Evolutionary conservation across 1,140 invertebrate genomes (phyloP).

Genomic region (Cylas formicarius): DNA sequence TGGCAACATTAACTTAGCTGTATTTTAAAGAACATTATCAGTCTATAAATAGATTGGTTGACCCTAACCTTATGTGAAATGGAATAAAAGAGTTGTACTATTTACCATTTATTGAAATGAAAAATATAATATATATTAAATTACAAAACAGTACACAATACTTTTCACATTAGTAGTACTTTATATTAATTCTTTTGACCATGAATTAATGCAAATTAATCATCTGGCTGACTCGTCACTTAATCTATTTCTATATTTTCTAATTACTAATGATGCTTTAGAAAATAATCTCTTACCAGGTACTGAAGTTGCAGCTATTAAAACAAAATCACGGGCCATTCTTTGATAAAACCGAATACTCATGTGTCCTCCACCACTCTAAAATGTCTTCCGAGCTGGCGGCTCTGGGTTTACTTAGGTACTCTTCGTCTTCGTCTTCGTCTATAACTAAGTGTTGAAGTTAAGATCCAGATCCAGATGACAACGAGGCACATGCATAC

Average conservation of each 20-base stretch:
- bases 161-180: no score
- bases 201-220: constrained; percentile 25
- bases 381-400: constrained; percentile 25
- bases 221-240: constrained; percentile 24
- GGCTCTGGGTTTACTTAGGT: constrained; percentile 31
- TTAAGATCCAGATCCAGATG: constrained; percentile 25
- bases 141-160: no score
- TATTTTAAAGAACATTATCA: no score
- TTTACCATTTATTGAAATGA: no score
- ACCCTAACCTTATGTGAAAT: no score
- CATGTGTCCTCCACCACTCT: constrained; percentile 28
- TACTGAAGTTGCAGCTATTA: constrained; percentile 22
- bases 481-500: constrained; percentile 33
- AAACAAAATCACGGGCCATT: constrained; percentile 39
- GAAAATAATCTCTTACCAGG: constrained; percentile 38
- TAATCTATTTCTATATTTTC: constrained; percentile 29
- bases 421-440: constrained; percentile 37
- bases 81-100: no score
- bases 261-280: constrained; percentile 27
- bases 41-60: no score
- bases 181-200: constrained; percentile 13
- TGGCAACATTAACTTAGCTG: no score
- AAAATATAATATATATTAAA: no score
- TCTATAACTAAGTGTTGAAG: constrained; percentile 20
- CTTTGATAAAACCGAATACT: constrained; percentile 28